Conservation (phyloP, 2,888 invertebrate species). For the Vesta saturnalis region DNA sequence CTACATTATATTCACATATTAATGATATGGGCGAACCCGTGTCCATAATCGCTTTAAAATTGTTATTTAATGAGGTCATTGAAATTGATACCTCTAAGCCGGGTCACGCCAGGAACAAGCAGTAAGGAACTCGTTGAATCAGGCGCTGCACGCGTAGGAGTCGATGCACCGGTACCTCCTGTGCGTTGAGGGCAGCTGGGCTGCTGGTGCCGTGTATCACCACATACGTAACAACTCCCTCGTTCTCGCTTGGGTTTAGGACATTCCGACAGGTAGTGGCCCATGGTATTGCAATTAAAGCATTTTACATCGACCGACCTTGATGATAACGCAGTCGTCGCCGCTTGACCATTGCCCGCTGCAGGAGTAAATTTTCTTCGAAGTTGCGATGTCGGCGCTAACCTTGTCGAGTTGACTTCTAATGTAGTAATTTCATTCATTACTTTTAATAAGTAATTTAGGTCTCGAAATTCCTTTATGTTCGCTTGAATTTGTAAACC, state of each 20-base stretch:
- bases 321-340: not conserved
- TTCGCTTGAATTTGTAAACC: not conserved
- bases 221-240: not conserved
- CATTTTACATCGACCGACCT: too few species aligned
- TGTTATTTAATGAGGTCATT: not conserved
- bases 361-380: not conserved
- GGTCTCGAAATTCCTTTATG: not conserved
- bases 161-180: not conserved
- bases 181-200: not conserved
- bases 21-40: not conserved
- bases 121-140: not conserved
- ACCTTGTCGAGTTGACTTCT: not conserved
- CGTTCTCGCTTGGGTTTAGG: not conserved
- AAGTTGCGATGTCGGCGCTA: not conserved
- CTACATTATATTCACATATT: not conserved
- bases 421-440: constrained; percentile 2
- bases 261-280: not conserved
- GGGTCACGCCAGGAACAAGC: not conserved
- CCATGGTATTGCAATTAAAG: not conserved
- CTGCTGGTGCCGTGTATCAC: not conserved
- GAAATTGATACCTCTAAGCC: not conserved
- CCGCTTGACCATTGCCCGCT: too few species aligned
- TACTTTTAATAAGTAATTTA: not conserved
- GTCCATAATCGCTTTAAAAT: not conserved
- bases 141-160: not conserved